phyloP scores from a whole-genome alignment of 1,140 invertebrate genomes.

The Drosophila elegans region DNA sequence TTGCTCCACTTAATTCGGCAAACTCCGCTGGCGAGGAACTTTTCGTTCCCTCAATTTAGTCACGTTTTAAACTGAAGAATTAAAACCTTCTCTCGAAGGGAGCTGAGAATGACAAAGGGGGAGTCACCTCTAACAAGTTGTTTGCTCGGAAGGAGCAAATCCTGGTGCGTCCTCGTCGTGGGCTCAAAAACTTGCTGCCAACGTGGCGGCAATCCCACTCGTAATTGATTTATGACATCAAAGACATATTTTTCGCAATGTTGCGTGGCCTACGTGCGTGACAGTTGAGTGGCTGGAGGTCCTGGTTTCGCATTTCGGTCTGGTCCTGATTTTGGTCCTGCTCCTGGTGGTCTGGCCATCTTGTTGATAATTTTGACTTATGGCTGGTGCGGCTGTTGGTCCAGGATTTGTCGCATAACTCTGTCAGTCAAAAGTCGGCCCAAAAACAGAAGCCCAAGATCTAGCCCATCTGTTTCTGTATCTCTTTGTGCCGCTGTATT shows the following conservation, averaged over 20 bases:
- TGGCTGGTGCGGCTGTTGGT: slow-evolving; percentile 64
- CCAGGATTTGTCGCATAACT: slow-evolving; percentile 81
- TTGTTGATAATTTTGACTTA: slow-evolving; percentile 85
- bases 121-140: slow-evolving; percentile 64
- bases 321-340: slow-evolving; percentile 39
- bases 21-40: slow-evolving; percentile 12
- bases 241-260: slow-evolving; percentile 85
- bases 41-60: slow-evolving; percentile 41
- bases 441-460: slow-evolving; percentile 22
- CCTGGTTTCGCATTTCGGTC: slow-evolving; percentile 3
- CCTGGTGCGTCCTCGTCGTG: slow-evolving; percentile 28
- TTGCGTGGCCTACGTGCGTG: slow-evolving; percentile 84
- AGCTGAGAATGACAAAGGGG: not conserved
- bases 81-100: slow-evolving; percentile 18
- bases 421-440: slow-evolving; percentile 44
- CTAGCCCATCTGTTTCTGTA: slow-evolving; percentile 6
- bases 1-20: slow-evolving; percentile 49
- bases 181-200: slow-evolving; percentile 6
- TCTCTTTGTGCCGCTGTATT: not conserved
- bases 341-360: slow-evolving; percentile 49
- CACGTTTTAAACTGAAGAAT: slow-evolving; percentile 75
- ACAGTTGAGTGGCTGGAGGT: slow-evolving; percentile 58
- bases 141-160: slow-evolving; percentile 65
- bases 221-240: slow-evolving; percentile 85
- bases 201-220: slow-evolving; percentile 60